Evolutionary conservation across 2,797 vertebrate species (phyloP).

Genomic region (Sphenopsis melanotis): DNA sequence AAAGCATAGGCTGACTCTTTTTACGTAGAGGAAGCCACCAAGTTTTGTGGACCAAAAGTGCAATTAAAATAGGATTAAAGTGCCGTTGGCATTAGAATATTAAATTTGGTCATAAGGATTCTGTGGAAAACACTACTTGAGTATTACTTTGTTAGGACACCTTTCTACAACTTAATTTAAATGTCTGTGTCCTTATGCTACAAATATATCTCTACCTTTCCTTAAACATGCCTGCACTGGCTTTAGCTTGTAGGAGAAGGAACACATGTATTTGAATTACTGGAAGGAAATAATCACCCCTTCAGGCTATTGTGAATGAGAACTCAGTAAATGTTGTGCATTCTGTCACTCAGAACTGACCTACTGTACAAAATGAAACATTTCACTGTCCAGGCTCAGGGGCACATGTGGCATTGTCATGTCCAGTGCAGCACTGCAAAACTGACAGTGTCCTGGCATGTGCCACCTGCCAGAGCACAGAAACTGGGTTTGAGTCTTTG

Average conservation of each 20-base stretch:
- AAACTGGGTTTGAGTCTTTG: neutral
- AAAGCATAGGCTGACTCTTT: neutral
- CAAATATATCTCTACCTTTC: neutral
- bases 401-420: fast-evolving
- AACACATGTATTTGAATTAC: neutral
- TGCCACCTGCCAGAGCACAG: neutral
- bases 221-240: neutral
- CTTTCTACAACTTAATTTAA: neutral
- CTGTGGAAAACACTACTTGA: neutral
- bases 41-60: neutral
- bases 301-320: neutral
- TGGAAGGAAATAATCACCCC: neutral
- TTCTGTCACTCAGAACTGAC: neutral
- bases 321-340: neutral
- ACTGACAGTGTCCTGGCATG: neutral
- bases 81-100: neutral
- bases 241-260: neutral
- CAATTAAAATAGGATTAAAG: neutral
- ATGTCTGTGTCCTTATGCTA: neutral
- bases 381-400: neutral
- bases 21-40: neutral
- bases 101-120: neutral
- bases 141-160: neutral
- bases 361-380: neutral
- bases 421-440: neutral